Percentiles rank a stretch among this genome's conserved stretches.
Evolutionary conservation across 2,113 vertebrate species (phyloP).

Genomic region (Aegotheles bennettii): DNA sequence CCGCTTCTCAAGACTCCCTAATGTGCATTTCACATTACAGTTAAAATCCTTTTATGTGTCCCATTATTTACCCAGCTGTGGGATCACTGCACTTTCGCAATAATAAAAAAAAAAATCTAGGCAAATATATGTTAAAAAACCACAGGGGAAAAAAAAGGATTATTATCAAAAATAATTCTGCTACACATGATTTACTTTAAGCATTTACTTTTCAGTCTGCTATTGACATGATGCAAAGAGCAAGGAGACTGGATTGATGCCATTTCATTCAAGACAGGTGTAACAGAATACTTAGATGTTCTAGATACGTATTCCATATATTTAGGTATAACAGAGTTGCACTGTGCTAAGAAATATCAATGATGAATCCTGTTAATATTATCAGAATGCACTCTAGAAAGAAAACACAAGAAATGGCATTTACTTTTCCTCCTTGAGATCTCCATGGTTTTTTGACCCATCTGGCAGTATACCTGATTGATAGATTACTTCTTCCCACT

Average conservation of each 20-base stretch:
- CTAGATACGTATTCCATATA: background rate
- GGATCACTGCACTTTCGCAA: background rate
- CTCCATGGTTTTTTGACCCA: background rate
- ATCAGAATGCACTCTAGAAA: background rate
- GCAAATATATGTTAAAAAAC: background rate
- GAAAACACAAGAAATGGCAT: background rate
- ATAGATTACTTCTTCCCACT: background rate
- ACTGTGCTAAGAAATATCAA: background rate
- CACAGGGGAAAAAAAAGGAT: background rate
- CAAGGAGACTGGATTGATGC: background rate
- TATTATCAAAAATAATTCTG: background rate
- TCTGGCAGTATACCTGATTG: background rate
- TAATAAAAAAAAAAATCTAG: background rate
- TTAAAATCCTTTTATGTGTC: constrained; percentile 21
- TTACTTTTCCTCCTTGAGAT: background rate
- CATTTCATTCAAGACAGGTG: background rate
- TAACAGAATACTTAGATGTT: background rate
- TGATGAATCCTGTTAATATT: background rate
- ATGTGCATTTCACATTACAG: constrained; percentile 42
- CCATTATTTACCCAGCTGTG: background rate
- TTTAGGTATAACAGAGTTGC: background rate
- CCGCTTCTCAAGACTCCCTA: background rate
- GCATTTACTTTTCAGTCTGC: background rate
- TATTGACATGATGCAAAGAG: background rate
- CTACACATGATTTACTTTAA: background rate